Base-by-base conservation (phyloP, 64 coral and sea anemone species). In the Hydrozoanthus tunicans region DNA sequence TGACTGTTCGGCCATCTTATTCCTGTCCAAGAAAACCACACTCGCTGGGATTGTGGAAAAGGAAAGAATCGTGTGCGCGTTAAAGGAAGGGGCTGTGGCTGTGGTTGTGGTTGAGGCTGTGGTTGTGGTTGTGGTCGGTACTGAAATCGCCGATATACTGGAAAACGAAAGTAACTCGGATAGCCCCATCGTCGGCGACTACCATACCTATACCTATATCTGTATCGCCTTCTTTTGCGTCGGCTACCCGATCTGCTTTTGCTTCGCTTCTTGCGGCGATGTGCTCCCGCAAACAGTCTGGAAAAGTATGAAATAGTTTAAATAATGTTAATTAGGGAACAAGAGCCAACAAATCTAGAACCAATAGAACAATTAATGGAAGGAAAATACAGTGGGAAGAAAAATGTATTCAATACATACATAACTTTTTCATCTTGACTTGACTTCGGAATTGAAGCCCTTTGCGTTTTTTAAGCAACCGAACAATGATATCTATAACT, bases 241-340 rank as follows among this genome's bases (percentile, higher is more conserved):
- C 32, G 32, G 32, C 32, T 43, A 43, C 32, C 32, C 32, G 32
- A 43, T 17, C 77, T 20, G 8, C 77, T 24, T 79, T 79, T 79
- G 53, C 77, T 79, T 52, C 77, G 77, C 17, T 79, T 79, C 15
- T 79, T 79, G 9, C 77, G 77, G 4, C 77, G 77, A 79, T 9
- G 77, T n/a, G 54, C 9, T 55, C 77, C 55, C 20, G 77, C 13
- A 79, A 79, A 79, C 54, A 79, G n/a, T 79, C 77, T 79, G 17
- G 9, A 58, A 79, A 79, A 4, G 12, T 54, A 14, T n/a, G 32
- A 43, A 43, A 43, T 43, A 2, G 1, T 65, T 66, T 66, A 4
- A 15, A 66, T 66, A 11, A 4, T 15, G 64, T 66, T 66, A 66
- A 66, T 17, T 66, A 15, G 4, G 17, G 17, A 11, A 5, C 64